These are phyloP conservation scores for Girardinus metallicus DNA, from an alignment of 2,797 vertebrate genomes.

Conservation along the genomic window DNA sequence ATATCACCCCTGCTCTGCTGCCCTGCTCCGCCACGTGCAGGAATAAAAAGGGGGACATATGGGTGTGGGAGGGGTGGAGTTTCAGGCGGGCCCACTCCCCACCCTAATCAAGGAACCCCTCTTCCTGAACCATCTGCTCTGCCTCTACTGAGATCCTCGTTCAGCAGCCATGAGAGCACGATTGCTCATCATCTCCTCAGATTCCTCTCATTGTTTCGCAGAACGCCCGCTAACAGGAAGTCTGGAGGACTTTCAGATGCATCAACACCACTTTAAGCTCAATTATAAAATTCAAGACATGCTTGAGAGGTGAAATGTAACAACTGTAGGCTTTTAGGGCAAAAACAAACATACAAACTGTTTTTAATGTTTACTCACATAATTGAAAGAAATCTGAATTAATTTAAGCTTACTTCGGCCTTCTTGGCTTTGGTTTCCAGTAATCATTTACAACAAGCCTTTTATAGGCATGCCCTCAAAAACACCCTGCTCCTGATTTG, in stretches of 20 bases:
- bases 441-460: not conserved
- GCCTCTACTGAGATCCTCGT: slow-evolving; percentile 61
- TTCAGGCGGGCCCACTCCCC: slow-evolving; percentile 51
- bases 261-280: not conserved
- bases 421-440: not conserved
- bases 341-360: too few species aligned
- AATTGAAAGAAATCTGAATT: not conserved
- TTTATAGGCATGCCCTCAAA: not conserved
- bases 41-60: slow-evolving; percentile 83
- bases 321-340: not conserved
- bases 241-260: slow-evolving; percentile 1
- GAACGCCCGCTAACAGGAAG: not conserved
- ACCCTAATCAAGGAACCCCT: slow-evolving; percentile 77
- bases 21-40: slow-evolving; percentile 69
- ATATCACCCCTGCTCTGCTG: slow-evolving; percentile 74
- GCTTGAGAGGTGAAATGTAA: not conserved
- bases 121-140: slow-evolving; percentile 81
- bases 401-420: not conserved
- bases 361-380: not conserved
- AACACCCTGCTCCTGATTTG: not conserved
- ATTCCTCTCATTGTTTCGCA: slow-evolving; percentile 46
- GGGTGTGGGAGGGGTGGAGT: slow-evolving; percentile 78
- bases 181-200: slow-evolving; percentile 55
- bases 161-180: slow-evolving; percentile 46
- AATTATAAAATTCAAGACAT: not conserved